Base-by-base conservation (phyloP, 2,797 vertebrate species). In the Melanotaenia maccullochi region DNA sequence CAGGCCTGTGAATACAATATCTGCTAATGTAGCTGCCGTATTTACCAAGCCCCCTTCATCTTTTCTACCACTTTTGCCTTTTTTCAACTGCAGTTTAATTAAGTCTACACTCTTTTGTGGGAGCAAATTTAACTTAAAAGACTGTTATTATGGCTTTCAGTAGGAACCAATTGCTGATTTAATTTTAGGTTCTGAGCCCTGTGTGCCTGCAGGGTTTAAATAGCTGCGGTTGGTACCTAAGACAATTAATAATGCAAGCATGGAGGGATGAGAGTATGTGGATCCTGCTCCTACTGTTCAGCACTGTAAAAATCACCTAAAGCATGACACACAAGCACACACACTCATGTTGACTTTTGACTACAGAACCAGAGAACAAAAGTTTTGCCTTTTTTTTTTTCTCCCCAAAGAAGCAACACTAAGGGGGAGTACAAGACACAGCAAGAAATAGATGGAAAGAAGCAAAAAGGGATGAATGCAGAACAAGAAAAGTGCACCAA, bases 221-320 rank as follows among this genome's bases (percentile, higher is more conserved):
- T 54, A 82, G 69, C 82, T 86, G 71, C 65, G 84, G 73, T 85
- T 80, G 83, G 82, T 85, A 85, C 81, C 82, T 82, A 71, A 82
- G 69, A 84, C 72, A 88, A 92, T 93, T 91, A 94, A 93, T 90
- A 93, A 94, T 92, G 87, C 89, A 93, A 79, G 83, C 83, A 47
- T 65, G 30, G 68, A 79, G 74, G 78, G 60, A 83, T 83, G 77
- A 82, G 85, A 87, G 76, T 70, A 71, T 77, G 72, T 55, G 72
- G 79, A 90, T 89, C 87, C 81, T 85, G 83, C 79, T 84, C 65
- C 68, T 62, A 52, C 80, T 67, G 78, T 75, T 76, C 76, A 70
- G 61, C 28, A 35, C 75, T 79, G 76, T 75, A n/a, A 83, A 81
- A 90, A 92, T 47, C 79, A 87, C 85, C 85, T 80, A 79, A 71